Evolutionary conservation across 2,797 vertebrate species (phyloP).

Genomic region (Staurois parvus): DNA sequence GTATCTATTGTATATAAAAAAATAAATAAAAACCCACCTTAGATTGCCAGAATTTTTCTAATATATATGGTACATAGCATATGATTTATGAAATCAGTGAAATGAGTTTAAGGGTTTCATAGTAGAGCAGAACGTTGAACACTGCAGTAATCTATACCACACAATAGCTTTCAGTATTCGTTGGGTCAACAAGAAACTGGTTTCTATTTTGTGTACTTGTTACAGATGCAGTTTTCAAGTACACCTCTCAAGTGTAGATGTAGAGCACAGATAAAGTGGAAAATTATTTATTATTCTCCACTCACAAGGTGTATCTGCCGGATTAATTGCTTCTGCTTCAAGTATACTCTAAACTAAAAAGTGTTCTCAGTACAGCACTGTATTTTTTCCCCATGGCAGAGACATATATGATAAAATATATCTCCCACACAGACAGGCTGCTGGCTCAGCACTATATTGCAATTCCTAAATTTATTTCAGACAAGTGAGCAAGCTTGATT

Average conservation of each 20-base stretch:
- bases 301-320: slow-evolving; percentile 16
- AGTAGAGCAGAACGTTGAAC: neutral
- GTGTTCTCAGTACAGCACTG: neutral
- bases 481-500: slow-evolving; percentile 42
- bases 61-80: too few species aligned
- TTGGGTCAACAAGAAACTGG: slow-evolving; percentile 11
- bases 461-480: slow-evolving; percentile 49
- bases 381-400: slow-evolving; percentile 12
- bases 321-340: slow-evolving; percentile 29
- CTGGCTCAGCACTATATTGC: slow-evolving; percentile 48
- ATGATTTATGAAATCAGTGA: too few species aligned
- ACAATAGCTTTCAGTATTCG: neutral
- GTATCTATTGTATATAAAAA: too few species aligned
- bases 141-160: neutral
- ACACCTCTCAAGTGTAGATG: slow-evolving; percentile 7
- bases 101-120: neutral
- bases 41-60: too few species aligned
- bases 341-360: slow-evolving; percentile 32
- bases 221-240: slow-evolving; percentile 27
- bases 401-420: slow-evolving; percentile 49
- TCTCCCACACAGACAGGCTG: slow-evolving; percentile 31
- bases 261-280: slow-evolving; percentile 8
- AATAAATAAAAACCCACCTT: too few species aligned
- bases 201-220: slow-evolving; percentile 16
- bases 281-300: slow-evolving; percentile 32